phyloP scores from a whole-genome alignment of 2,888 invertebrate species.

The Linnaemya tessellans region DNA sequence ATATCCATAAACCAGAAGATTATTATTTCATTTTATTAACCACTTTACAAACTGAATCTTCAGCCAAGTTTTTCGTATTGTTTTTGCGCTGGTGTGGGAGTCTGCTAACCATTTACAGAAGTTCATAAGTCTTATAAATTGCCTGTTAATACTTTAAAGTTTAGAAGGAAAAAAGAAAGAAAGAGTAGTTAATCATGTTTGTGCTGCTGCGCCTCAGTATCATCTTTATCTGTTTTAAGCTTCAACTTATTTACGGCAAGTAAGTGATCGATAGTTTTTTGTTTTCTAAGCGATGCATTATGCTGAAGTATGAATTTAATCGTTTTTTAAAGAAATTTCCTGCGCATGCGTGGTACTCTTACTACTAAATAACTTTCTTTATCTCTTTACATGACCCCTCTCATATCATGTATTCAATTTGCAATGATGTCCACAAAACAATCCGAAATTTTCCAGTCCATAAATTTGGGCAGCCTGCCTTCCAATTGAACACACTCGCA shows the following conservation, averaged over 20 bases:
- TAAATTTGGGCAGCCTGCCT: too few species aligned
- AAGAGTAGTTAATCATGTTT: neutral
- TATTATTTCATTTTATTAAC: constrained; percentile 61
- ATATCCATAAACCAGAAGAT: constrained; percentile 5
- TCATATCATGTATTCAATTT: too few species aligned
- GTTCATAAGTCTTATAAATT: constrained; percentile 48
- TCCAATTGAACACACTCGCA: too few species aligned
- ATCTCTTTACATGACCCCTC: neutral
- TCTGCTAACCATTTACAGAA: constrained; percentile 57
- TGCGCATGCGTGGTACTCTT: neutral
- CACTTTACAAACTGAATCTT: constrained; percentile 44
- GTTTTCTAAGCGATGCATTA: constrained; percentile 5
- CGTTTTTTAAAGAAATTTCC: neutral
- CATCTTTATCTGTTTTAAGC: neutral
- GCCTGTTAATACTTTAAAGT: constrained; percentile 22
- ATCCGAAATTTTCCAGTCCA: too few species aligned
- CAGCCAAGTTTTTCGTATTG: neutral
- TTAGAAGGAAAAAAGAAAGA: constrained; percentile 3
- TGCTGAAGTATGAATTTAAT: constrained; percentile 23
- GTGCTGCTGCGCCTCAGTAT: neutral
- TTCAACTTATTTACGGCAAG: constrained; percentile 17
- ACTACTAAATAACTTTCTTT: neutral
- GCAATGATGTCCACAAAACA: too few species aligned
- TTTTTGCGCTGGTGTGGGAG: constrained; percentile 49
- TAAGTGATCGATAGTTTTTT: constrained; percentile 46